Percentiles rank a stretch among this genome's conserved stretches.
These are phyloP conservation scores for Clarias batrachus DNA, from an alignment of 2,113 vertebrate species.

Conservation along the genomic window DNA sequence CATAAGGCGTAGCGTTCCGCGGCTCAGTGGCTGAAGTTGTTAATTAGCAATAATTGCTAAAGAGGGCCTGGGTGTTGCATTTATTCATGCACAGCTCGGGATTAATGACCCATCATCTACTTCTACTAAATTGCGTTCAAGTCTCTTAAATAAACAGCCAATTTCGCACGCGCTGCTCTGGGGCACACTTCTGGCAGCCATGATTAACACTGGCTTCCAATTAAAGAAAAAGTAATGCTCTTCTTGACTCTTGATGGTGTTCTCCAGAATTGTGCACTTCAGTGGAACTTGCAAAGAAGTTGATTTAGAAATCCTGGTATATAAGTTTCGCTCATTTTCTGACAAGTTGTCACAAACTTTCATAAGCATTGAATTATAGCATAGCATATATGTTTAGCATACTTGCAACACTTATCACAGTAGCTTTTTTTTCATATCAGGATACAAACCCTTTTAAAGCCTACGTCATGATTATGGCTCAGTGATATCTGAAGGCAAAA, in stretches of 20 bases:
- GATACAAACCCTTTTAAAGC: neutral
- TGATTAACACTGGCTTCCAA: constrained; percentile 47
- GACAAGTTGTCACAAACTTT: neutral
- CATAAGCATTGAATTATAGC: neutral
- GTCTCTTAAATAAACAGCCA: constrained; percentile 43
- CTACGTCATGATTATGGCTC: no score
- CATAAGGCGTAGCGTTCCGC: constrained; percentile 4
- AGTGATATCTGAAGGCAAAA: no score
- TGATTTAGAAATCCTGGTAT: neutral
- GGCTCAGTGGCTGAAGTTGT: constrained; percentile 31
- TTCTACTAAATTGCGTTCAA: constrained; percentile 39
- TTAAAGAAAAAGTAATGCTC: constrained; percentile 24
- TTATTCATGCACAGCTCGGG: constrained; percentile 30
- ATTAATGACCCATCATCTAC: constrained; percentile 46
- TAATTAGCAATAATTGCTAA: constrained; percentile 30
- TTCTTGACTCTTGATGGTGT: neutral
- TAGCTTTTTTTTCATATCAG: neutral
- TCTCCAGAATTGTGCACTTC: neutral
- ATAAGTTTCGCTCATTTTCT: neutral
- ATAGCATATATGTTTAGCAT: neutral
- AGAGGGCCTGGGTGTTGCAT: constrained; percentile 34
- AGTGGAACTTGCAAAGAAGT: neutral
- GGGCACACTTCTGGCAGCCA: constrained; percentile 35
- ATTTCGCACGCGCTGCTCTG: constrained; percentile 37
- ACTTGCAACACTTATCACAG: neutral